Evolutionary conservation across 2,113 vertebrate genomes (phyloP), one percentile per base, ranked within the genome.

Genomic region (Chitala chitala): DNA sequence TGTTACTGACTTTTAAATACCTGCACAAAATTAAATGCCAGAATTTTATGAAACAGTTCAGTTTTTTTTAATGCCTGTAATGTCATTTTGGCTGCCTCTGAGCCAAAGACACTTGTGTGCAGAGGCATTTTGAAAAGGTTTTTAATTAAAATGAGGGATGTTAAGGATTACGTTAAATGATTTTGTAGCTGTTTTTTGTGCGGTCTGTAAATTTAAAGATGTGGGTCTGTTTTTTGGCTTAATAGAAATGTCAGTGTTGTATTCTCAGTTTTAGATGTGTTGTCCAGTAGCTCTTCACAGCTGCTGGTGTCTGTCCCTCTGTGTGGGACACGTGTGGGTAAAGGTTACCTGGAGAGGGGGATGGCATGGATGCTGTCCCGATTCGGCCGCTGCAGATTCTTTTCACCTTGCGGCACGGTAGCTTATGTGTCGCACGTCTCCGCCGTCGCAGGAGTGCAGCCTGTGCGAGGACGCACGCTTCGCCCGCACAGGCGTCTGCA

Each of bases 381-480:
- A n/a, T n/a, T n/a, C n/a, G n/a, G n/a, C n/a, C n/a, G n/a, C n/a
- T n/a, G n/a, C n/a, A n/a, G n/a, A n/a, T n/a, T n/a, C n/a, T 33
- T 7, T 17, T 63, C 44, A 12, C 12, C 12, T 6, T 46, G 5
- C 44, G 44, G 44, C 44, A 5, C 44, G 58, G 13, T 29, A 7
- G n/a, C n/a, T 17, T 17, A 36, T 20, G 38, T 20, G 1, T 26
- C 22, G 66, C 15, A 0, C 12, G 26, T 50, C 22, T 46, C 76
- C 78, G 72, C 72, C 2, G 0, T 10, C 79, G 2, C 64, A 99
- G 97, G 97, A 99, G 74, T 99, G 97, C 87, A 99, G 96, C 78
- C 96, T 99, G 76, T 99, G 97, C 20, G 97, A 99, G 87, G 97
- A 99, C 50, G 78, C 93, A 61, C 96, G 95, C 54, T 99, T 99